phyloP scores from a whole-genome alignment of 2,113 vertebrate genomes.

The Otocyon megalotis region DNA sequence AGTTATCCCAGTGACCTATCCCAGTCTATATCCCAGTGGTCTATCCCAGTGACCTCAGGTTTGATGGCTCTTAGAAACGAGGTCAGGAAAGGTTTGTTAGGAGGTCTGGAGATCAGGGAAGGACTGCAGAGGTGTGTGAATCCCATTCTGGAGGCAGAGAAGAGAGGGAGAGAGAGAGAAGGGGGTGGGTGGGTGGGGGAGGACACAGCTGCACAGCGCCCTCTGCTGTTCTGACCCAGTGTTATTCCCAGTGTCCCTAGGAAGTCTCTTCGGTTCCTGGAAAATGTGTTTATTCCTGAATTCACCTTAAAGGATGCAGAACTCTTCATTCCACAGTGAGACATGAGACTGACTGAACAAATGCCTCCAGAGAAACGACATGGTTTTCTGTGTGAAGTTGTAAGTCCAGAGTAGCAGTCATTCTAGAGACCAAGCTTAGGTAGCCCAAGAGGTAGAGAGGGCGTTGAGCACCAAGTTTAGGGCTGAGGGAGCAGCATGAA shows the following conservation, averaged over 20 bases:
- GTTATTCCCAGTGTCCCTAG: not conserved
- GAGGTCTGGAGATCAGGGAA: not conserved
- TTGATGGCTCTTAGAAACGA: not conserved
- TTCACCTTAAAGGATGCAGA: not conserved
- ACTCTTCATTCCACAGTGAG: not conserved
- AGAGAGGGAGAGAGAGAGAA: not conserved
- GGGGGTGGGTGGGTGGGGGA: too few relatives aligned
- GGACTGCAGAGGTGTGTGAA: not conserved
- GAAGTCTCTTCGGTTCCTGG: not conserved
- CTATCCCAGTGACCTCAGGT: not conserved
- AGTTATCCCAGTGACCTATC: not conserved
- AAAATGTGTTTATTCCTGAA: not conserved
- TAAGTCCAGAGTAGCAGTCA: not conserved
- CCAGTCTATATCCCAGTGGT: too few relatives aligned
- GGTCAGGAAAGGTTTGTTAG: not conserved
- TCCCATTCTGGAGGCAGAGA: too few relatives aligned
- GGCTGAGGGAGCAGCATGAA: not conserved
- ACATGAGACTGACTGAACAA: not conserved
- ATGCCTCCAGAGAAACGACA: not conserved
- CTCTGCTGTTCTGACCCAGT: not conserved
- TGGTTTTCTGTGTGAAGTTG: not conserved
- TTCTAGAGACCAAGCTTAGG: not conserved
- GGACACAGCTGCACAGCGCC: not conserved
- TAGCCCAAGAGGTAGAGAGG: fast-evolving
- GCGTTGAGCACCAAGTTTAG: not conserved